Evolutionary conservation across 2,797 vertebrate species (phyloP).

Genomic region (Platyrinchus mystaceus): DNA sequence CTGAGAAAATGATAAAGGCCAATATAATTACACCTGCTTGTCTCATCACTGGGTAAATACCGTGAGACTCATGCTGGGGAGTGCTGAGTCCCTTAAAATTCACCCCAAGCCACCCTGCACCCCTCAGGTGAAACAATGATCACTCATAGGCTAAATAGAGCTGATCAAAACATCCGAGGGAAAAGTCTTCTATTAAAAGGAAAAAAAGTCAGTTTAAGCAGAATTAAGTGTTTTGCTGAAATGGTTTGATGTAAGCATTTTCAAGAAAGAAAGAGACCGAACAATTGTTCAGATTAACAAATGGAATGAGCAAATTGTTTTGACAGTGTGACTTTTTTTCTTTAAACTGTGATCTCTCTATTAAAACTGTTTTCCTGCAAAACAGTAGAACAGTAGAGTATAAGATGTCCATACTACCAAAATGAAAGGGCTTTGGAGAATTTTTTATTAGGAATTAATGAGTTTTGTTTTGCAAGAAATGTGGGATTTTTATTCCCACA

Average conservation of each 20-base stretch:
- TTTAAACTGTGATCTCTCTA: background rate
- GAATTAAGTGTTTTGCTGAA: background rate
- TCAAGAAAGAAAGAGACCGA: background rate
- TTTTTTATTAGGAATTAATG: background rate
- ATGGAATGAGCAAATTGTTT: background rate
- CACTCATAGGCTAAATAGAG: background rate
- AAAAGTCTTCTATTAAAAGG: background rate
- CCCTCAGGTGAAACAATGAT: background rate
- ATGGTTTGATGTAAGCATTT: background rate
- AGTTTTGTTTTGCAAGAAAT: background rate
- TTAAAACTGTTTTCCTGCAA: background rate
- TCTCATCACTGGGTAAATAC: background rate
- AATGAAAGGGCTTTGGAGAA: background rate
- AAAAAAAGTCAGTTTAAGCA: background rate
- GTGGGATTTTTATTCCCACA: background rate
- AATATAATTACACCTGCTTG: background rate
- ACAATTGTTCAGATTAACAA: background rate
- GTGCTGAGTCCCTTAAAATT: background rate
- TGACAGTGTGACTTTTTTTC: background rate
- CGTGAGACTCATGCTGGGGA: background rate
- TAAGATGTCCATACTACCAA: background rate
- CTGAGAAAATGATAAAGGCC: background rate
- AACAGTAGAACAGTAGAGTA: background rate
- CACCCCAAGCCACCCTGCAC: background rate
- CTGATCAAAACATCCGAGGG: background rate